A percentile compares a stretch with the other conserved stretches of the same genome.
phyloP scores from a whole-genome alignment of 2,113 vertebrate genomes.

The Indicator maculatus region DNA sequence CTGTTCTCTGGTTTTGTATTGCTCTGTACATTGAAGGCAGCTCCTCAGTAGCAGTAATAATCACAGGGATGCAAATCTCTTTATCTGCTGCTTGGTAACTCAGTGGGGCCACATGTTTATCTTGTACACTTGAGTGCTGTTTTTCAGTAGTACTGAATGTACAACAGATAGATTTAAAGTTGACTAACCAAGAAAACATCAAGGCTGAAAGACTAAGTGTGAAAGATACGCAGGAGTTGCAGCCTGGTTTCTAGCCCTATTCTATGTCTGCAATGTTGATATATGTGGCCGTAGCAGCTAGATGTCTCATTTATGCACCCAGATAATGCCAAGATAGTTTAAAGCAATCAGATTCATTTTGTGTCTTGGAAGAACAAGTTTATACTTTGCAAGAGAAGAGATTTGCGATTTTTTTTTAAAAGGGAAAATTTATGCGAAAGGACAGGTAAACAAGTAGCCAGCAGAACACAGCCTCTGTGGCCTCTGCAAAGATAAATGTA shows the following conservation, averaged over 20 bases:
- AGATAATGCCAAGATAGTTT: conserved; percentile 38
- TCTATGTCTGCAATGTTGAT: background rate
- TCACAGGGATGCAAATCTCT: conserved; percentile 5
- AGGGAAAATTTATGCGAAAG: background rate
- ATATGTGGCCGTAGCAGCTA: background rate
- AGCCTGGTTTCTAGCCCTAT: background rate
- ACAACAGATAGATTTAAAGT: conserved; percentile 45
- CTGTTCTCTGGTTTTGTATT: background rate
- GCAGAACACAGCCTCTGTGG: background rate
- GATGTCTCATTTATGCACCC: background rate
- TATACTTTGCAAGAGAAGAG: background rate
- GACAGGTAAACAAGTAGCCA: background rate
- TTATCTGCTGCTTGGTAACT: conserved; percentile 49
- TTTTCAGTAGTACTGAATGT: conserved; percentile 42
- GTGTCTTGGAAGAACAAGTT: background rate
- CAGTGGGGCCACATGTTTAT: conserved; percentile 47
- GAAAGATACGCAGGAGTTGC: background rate
- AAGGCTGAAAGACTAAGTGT: background rate
- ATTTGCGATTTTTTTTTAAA: background rate
- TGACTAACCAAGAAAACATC: conserved; percentile 61
- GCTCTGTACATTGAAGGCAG: background rate
- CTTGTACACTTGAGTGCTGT: conserved; percentile 41
- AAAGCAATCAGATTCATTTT: background rate
- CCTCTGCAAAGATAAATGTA: background rate
- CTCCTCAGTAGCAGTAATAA: background rate